A percentile compares a stretch with the other conserved stretches of the same genome.
Conservation (phyloP, 2,113 vertebrate species). For the Nipponia nippon region DNA sequence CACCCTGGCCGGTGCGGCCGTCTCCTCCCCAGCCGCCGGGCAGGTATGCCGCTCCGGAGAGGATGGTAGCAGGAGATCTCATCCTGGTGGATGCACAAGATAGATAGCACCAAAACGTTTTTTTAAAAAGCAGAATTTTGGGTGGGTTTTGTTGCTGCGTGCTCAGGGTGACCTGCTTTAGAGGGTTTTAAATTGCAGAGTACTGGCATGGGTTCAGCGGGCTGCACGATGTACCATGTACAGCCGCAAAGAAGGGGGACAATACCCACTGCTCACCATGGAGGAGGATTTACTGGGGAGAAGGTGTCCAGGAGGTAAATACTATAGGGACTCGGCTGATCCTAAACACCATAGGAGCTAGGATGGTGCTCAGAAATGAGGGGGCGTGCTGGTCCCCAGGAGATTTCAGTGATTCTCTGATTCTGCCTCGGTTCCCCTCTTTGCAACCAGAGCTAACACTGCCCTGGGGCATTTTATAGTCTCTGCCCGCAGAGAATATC, state of each 20-base stretch:
- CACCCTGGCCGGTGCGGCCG: rapidly evolving
- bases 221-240: rapidly evolving
- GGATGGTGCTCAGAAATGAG: rapidly evolving
- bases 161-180: not conserved
- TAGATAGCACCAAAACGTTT: not conserved
- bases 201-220: not conserved
- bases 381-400: not conserved
- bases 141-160: rapidly evolving
- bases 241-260: not conserved
- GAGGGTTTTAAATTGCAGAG: not conserved
- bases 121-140: not conserved
- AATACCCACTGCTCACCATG: rapidly evolving
- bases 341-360: rapidly evolving
- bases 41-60: rapidly evolving
- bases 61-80: not conserved
- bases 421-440: not conserved
- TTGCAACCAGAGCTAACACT: not conserved
- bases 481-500: not conserved
- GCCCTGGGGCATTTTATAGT: not conserved
- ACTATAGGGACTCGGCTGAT: rapidly evolving
- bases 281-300: not conserved
- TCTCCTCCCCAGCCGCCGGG: not conserved
- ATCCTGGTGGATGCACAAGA: not conserved
- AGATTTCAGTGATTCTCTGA: rapidly evolving
- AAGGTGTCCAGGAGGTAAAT: not conserved